Evolutionary conservation across 2,113 vertebrate species (phyloP).

Genomic region (Ursus arctos): DNA sequence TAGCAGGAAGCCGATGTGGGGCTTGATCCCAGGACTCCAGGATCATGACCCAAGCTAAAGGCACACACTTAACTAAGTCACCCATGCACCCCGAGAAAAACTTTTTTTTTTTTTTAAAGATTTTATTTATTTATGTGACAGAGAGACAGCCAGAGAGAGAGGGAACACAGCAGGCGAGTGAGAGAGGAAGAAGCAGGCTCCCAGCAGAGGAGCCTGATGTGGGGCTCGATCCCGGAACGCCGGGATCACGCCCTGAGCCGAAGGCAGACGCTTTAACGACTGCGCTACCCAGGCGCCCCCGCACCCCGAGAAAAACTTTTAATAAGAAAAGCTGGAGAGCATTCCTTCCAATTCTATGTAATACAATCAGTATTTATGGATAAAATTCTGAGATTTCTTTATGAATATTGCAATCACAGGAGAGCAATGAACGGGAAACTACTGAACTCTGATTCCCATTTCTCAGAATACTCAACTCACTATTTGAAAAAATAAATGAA

Average conservation of each 20-base stretch:
- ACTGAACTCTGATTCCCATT: neutral
- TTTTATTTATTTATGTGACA: no score
- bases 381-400: slow-evolving; percentile 13
- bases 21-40: neutral
- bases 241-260: no score
- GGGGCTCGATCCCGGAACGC: no score
- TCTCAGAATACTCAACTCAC: neutral
- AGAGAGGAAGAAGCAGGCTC: no score
- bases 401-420: neutral
- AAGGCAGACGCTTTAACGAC: no score
- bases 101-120: no score
- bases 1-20: neutral
- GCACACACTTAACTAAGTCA: neutral
- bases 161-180: no score
- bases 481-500: slow-evolving; percentile 22
- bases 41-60: neutral
- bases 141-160: no score
- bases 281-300: no score
- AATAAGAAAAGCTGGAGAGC: slow-evolving; percentile 29
- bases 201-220: no score
- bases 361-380: neutral
- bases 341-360: neutral
- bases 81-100: neutral
- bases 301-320: neutral
- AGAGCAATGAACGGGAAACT: neutral